phyloP scores from a whole-genome alignment of 2,113 vertebrate species.

The Phalacrocorax pelagicus region DNA sequence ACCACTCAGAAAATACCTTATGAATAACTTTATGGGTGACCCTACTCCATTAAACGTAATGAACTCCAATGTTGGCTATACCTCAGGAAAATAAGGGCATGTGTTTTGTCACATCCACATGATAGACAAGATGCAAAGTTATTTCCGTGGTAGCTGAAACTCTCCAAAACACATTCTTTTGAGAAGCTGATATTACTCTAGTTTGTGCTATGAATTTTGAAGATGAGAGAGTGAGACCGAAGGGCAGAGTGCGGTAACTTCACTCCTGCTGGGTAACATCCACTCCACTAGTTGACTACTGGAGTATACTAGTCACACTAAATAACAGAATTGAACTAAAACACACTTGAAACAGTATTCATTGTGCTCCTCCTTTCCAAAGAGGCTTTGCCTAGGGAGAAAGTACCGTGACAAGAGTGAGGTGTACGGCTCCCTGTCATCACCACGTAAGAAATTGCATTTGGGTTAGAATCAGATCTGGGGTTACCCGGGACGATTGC shows the following conservation, averaged over 20 bases:
- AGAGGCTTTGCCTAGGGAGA: background rate
- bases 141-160: constrained; percentile 3
- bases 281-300: background rate
- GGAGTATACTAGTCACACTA: background rate
- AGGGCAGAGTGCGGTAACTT: background rate
- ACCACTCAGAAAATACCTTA: constrained; percentile 48
- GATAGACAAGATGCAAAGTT: constrained; percentile 29
- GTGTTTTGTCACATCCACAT: constrained; percentile 39
- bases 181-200: background rate
- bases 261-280: background rate
- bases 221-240: background rate
- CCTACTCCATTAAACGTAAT: constrained; percentile 48
- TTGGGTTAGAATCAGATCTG: background rate
- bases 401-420: background rate
- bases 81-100: constrained; percentile 58
- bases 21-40: constrained; percentile 37
- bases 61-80: constrained; percentile 23
- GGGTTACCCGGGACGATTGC: background rate
- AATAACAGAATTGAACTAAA: background rate
- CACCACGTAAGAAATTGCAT: background rate
- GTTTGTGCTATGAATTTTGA: constrained; percentile 15
- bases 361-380: background rate
- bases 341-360: background rate
- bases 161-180: background rate
- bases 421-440: background rate